Percentiles rank a stretch among this genome's conserved stretches.
Conservation (phyloP, 2,888 invertebrate species). For the Acleris sparsana region DNA sequence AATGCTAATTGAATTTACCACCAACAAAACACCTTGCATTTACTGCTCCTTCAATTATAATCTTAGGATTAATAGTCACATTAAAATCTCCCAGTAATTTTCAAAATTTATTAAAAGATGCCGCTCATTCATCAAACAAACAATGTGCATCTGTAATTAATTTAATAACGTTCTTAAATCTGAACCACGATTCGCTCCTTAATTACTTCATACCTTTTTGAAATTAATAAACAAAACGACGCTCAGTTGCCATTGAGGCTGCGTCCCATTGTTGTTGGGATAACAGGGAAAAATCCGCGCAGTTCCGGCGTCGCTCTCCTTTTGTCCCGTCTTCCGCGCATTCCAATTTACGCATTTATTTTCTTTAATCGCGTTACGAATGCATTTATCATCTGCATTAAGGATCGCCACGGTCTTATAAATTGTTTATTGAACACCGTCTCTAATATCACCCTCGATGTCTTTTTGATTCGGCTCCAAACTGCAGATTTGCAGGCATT, state of each 20-base stretch:
- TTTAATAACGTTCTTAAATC: conserved; percentile 65
- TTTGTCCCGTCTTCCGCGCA: conserved; percentile 61
- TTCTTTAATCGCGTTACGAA: conserved; percentile 69
- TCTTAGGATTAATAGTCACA: conserved; percentile 10
- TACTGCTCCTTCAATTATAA: background rate
- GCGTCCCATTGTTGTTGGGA: conserved; percentile 69
- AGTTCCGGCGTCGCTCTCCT: conserved; percentile 64
- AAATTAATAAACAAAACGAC: conserved; percentile 78
- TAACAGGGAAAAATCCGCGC: conserved; percentile 74
- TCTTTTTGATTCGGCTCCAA: conserved; percentile 74
- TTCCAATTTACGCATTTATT: conserved; percentile 68
- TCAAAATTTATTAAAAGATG: conserved; percentile 61
- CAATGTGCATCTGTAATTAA: conserved; percentile 67
- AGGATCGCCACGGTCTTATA: conserved; percentile 64
- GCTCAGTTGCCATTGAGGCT: conserved; percentile 65
- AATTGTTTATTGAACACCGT: conserved; percentile 78
- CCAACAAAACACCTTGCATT: conserved; percentile 29
- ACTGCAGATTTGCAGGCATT: conserved; percentile 77
- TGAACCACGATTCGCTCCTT: conserved; percentile 66
- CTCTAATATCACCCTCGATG: conserved; percentile 74
- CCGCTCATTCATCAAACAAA: conserved; percentile 63
- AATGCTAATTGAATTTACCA: conserved; percentile 41
- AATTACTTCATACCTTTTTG: conserved; percentile 76
- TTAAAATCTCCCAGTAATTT: conserved; percentile 11
- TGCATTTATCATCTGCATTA: conserved; percentile 71